Evolutionary conservation across 2,888 invertebrate species (phyloP).

Genomic region (Druceiella hillmani): DNA sequence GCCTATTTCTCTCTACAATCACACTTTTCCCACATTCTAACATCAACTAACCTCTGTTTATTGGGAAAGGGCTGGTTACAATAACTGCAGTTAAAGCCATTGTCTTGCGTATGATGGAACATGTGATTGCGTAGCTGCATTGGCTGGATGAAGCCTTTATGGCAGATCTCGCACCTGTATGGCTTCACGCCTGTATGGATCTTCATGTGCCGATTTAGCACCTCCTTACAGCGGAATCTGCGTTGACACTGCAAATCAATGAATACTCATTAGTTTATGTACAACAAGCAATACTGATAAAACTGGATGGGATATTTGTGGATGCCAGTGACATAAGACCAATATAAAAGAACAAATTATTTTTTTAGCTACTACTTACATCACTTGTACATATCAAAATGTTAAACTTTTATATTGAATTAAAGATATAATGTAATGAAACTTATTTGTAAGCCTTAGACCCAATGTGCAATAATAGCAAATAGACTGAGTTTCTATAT

Average conservation of each 20-base stretch:
- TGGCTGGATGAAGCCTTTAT: conserved; percentile 78
- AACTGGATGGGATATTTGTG: too few relatives aligned
- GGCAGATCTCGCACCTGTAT: conserved; percentile 60
- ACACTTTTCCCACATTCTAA: too few relatives aligned
- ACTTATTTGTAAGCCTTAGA: too few relatives aligned
- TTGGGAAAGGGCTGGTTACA: conserved; percentile 52
- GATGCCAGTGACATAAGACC: too few relatives aligned
- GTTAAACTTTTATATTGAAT: conserved; percentile 2
- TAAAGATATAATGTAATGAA: too few relatives aligned
- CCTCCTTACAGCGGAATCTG: conserved; percentile 77
- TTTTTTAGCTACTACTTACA: conserved; percentile 2
- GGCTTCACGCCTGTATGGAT: conserved; percentile 53
- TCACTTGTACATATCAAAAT: conserved; percentile 3
- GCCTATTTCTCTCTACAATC: too few relatives aligned
- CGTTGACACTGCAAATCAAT: conserved; percentile 61
- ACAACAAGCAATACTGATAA: too few relatives aligned
- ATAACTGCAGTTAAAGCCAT: conserved; percentile 58
- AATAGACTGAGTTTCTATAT: too few relatives aligned
- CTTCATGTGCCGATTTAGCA: conserved; percentile 68
- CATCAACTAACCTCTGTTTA: conserved; percentile 34
- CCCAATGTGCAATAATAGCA: too few relatives aligned
- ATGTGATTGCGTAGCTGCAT: conserved; percentile 74
- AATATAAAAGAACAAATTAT: conserved; percentile 4
- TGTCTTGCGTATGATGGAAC: conserved; percentile 68
- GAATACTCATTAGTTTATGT: conserved; percentile 5